A percentile compares a stretch with the other conserved stretches of the same genome.
These are phyloP conservation scores for Monoplex corrugatus DNA, from an alignment of 2,888 invertebrate genomes.

Conservation along the genomic window DNA sequence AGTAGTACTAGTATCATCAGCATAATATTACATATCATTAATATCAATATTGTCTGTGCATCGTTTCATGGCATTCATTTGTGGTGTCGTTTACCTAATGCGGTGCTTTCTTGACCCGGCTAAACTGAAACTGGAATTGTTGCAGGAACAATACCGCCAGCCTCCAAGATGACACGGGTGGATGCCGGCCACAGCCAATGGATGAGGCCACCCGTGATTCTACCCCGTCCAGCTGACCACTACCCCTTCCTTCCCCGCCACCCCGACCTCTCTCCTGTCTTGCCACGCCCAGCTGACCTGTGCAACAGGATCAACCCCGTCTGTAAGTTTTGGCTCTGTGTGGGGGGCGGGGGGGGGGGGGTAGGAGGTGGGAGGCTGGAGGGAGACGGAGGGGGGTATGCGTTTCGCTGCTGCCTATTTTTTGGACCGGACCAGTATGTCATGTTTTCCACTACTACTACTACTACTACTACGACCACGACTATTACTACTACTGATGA, in stretches of 20 bases:
- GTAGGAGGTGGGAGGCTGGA: too few relatives aligned
- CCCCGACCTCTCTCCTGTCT: background rate
- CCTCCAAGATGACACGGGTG: background rate
- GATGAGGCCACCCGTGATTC: background rate
- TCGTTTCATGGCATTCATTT: background rate
- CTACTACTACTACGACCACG: too few relatives aligned
- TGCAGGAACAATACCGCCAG: background rate
- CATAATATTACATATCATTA: too few relatives aligned
- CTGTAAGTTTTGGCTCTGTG: slow-evolving; percentile 3
- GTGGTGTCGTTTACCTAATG: background rate
- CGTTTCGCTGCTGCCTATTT: too few relatives aligned
- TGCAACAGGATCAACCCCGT: background rate
- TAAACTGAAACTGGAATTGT: background rate
- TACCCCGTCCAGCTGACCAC: background rate
- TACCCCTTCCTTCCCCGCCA: background rate
- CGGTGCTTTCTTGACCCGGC: background rate
- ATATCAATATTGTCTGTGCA: too few relatives aligned
- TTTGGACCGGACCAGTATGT: too few relatives aligned
- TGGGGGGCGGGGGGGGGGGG: background rate
- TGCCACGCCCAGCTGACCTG: background rate
- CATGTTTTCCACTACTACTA: too few relatives aligned
- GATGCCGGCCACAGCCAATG: background rate
- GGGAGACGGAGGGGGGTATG: too few relatives aligned
- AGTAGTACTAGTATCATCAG: too few relatives aligned
- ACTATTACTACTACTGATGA: too few relatives aligned